phyloP scores from a whole-genome alignment of 2,113 vertebrate genomes.

The Pampusana beccarii region DNA sequence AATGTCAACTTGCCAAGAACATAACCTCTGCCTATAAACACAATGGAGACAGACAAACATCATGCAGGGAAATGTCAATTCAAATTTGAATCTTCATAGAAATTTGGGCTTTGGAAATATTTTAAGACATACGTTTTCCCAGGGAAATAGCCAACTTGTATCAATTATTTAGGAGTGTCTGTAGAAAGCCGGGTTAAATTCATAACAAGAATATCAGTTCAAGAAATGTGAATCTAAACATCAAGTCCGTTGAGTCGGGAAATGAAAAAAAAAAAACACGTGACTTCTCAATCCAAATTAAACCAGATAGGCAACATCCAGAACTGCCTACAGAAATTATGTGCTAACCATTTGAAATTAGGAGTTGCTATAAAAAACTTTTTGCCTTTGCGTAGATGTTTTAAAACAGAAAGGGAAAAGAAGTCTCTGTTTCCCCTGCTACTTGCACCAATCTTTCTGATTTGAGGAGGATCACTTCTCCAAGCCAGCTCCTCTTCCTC shows the following conservation, averaged over 20 bases:
- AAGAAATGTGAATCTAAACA: slow-evolving; percentile 23
- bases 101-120: slow-evolving; percentile 1
- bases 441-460: background rate
- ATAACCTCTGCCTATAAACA: slow-evolving; percentile 34
- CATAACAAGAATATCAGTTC: slow-evolving; percentile 9
- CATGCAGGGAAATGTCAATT: slow-evolving; percentile 5
- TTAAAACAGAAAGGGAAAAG: background rate
- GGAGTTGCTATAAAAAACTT: background rate
- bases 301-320: background rate
- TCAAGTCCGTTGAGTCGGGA: background rate
- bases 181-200: background rate
- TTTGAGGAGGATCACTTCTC: background rate
- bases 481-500: slow-evolving; percentile 12
- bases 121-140: slow-evolving; percentile 34
- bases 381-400: background rate
- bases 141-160: background rate
- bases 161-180: slow-evolving; percentile 45
- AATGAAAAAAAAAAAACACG: background rate
- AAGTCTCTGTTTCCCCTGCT: background rate
- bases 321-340: background rate
- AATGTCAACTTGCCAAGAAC: slow-evolving; percentile 44
- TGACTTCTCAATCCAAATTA: background rate
- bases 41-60: background rate
- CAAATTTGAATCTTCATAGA: slow-evolving; percentile 14
- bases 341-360: background rate